Conservation (phyloP, 2,888 invertebrate species). For the Drosophila neoperkinsi region DNA sequence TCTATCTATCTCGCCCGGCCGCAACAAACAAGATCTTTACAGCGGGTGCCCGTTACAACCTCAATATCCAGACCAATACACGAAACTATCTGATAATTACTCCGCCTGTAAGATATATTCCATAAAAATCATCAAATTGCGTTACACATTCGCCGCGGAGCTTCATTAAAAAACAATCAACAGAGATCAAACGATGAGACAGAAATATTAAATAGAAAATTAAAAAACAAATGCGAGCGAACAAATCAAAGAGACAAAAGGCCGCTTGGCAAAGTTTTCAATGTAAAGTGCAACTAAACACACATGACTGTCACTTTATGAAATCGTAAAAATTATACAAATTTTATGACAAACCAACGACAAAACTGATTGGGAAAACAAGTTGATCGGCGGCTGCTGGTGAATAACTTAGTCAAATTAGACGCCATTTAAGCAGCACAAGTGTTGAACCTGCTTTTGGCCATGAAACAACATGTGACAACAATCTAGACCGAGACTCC, state of each 20-base stretch:
- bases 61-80: conserved; percentile 33
- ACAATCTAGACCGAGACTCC: conserved; percentile 48
- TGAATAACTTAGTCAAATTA: conserved; percentile 72
- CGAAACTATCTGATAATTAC: conserved; percentile 58
- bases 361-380: conserved; percentile 78
- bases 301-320: conserved; percentile 71
- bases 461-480: conserved; percentile 40
- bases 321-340: conserved; percentile 77
- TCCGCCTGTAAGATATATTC: conserved; percentile 63
- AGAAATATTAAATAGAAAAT: conserved; percentile 38
- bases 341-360: conserved; percentile 72
- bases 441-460: conserved; percentile 37
- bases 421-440: conserved; percentile 63
- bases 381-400: conserved; percentile 67
- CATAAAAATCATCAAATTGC: conserved; percentile 76
- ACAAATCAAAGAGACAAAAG: conserved; percentile 71
- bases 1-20: conserved; percentile 23
- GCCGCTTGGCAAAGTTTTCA: conserved; percentile 15
- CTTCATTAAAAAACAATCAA: conserved; percentile 77
- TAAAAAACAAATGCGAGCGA: conserved; percentile 69
- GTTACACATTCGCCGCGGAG: conserved; percentile 68
- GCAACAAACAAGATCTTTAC: conserved; percentile 46
- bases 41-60: conserved; percentile 27
- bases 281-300: conserved; percentile 65
- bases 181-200: conserved; percentile 4